Evolutionary conservation across 2,797 vertebrate genomes (phyloP).

Genomic region (Dendrocincla tyrannina): DNA sequence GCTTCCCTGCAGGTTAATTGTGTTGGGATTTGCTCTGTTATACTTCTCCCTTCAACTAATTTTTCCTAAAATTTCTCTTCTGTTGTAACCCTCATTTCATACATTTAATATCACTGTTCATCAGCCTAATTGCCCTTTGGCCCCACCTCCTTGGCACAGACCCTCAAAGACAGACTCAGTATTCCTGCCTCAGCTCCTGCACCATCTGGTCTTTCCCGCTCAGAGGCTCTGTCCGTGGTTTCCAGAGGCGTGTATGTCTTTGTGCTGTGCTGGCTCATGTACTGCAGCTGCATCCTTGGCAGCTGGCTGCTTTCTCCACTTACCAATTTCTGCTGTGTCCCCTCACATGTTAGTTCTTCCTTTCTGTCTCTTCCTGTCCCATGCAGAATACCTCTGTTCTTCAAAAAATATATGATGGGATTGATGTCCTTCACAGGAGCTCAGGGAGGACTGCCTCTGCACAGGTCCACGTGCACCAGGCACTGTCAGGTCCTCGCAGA

Average conservation of each 20-base stretch:
- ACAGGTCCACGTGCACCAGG: not conserved
- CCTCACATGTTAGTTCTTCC: not conserved
- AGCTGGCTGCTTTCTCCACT: not conserved
- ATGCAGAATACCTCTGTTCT: not conserved
- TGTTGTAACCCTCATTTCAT: not conserved
- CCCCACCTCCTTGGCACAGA: not conserved
- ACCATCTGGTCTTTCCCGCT: not conserved
- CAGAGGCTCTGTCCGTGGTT: not conserved
- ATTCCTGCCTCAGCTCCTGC: not conserved
- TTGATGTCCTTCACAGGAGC: not conserved
- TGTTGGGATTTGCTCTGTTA: not conserved
- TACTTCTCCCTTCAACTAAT: not conserved
- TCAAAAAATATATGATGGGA: rapidly evolving
- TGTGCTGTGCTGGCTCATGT: not conserved
- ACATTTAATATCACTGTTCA: not conserved
- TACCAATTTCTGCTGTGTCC: not conserved
- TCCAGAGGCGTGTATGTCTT: not conserved
- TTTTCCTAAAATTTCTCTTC: not conserved
- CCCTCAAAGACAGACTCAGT: not conserved
- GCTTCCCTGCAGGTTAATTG: not conserved
- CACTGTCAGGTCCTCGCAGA: not conserved
- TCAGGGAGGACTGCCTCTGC: not conserved
- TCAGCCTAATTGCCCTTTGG: conserved; percentile 8
- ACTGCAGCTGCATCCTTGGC: not conserved
- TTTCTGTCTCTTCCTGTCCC: not conserved